Percentiles rank a stretch among this genome's conserved stretches.
Evolutionary conservation across 1,140 invertebrate genomes (phyloP).

Genomic region (Halesus radiatus): DNA sequence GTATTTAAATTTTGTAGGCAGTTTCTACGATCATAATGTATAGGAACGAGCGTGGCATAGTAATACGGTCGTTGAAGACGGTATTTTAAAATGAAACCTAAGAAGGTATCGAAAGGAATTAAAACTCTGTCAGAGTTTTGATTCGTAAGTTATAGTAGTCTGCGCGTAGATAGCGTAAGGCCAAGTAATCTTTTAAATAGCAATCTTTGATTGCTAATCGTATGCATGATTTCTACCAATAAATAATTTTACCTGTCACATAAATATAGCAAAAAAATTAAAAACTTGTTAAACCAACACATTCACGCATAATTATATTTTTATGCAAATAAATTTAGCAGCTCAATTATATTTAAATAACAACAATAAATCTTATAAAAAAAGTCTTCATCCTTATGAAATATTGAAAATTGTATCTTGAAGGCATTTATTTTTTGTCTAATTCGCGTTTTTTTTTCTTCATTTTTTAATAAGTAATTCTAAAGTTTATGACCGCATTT

Average conservation of each 20-base stretch:
- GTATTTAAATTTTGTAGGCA: too few species aligned
- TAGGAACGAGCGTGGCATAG: too few species aligned
- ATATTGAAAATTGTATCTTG: not conserved
- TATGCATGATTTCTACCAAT: conserved; percentile 22
- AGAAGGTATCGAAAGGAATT: too few species aligned
- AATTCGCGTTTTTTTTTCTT: not conserved
- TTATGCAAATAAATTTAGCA: conserved; percentile 32
- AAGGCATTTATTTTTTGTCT: conserved; percentile 1
- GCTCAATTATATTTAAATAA: conserved; percentile 34
- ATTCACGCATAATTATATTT: conserved; percentile 32
- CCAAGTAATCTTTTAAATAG: not conserved
- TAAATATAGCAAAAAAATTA: conserved; percentile 26
- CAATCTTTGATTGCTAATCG: conserved; percentile 22
- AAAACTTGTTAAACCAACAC: conserved; percentile 28
- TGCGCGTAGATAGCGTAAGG: not conserved
- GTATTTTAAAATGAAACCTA: too few species aligned
- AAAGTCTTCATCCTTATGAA: conserved; percentile 17
- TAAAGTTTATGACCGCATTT: not conserved
- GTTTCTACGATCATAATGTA: too few species aligned
- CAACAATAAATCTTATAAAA: conserved; percentile 24
- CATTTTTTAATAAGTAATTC: not conserved
- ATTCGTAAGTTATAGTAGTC: too few species aligned
- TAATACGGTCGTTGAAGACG: too few species aligned
- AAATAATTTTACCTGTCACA: conserved; percentile 34
- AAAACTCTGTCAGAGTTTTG: too few species aligned